Evolutionary conservation across 2,797 vertebrate genomes (phyloP).

Genomic region (Microtus californicus): DNA sequence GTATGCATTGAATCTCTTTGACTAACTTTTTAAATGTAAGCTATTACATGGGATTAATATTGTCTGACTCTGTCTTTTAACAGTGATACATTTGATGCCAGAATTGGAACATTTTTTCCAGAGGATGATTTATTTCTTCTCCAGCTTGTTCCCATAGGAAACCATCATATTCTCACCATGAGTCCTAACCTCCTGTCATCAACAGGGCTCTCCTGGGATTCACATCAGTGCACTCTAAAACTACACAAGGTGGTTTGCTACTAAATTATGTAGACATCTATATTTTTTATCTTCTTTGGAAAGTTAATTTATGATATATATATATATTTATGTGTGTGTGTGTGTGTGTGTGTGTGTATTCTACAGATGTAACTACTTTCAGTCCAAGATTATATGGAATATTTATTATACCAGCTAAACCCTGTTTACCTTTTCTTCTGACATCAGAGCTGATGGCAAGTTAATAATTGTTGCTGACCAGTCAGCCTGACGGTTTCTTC

Average conservation of each 20-base stretch:
- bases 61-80: not conserved
- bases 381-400: not conserved
- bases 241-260: conserved; percentile 22
- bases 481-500: not conserved
- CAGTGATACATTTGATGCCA: not conserved
- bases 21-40: not conserved
- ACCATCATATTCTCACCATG: not conserved
- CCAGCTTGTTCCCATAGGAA: conserved; percentile 15
- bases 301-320: conserved; percentile 80
- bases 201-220: conserved; percentile 4
- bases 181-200: conserved; percentile 23
- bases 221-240: not conserved
- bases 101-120: not conserved
- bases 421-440: conserved; percentile 55
- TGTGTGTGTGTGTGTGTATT: no score
- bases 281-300: conserved; percentile 65
- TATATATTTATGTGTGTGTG: no score
- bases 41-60: not conserved
- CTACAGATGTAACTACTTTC: conserved; percentile 49
- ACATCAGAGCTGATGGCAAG: not conserved
- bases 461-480: not conserved
- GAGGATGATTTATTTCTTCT: not conserved
- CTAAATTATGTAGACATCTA: conserved; percentile 67
- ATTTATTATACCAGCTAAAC: conserved; percentile 57
- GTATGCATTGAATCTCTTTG: no score